A percentile compares a stretch with the other conserved stretches of the same genome.
These are phyloP conservation scores for Hycleus cichorii DNA, from an alignment of 1,140 invertebrate genomes.

Conservation along the genomic window DNA sequence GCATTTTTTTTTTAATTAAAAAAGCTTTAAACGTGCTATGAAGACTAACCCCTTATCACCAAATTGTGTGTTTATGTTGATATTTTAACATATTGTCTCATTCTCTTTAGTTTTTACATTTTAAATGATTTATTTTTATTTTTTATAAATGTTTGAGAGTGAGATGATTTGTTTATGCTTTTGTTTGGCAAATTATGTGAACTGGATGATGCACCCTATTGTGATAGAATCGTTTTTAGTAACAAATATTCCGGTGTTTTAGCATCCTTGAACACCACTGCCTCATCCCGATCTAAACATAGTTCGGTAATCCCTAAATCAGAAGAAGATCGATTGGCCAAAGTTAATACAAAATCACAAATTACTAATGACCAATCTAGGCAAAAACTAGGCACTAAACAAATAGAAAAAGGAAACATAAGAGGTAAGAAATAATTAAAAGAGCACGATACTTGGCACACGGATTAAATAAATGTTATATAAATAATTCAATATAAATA, in stretches of 20 bases:
- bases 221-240: constrained; percentile 20
- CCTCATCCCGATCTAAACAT: constrained; percentile 42
- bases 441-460: constrained; percentile 39
- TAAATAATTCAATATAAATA: neutral
- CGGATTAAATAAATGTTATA: constrained; percentile 16
- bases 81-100: neutral
- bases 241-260: constrained; percentile 40
- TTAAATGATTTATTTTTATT: neutral
- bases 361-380: constrained; percentile 32
- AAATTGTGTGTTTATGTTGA: neutral
- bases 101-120: neutral
- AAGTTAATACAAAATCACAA: constrained; percentile 38
- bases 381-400: constrained; percentile 29
- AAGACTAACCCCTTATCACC: neutral
- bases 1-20: constrained; percentile 1
- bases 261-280: constrained; percentile 43
- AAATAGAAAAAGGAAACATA: constrained; percentile 33
- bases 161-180: neutral
- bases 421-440: constrained; percentile 32
- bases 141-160: neutral
- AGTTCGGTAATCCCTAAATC: constrained; percentile 40
- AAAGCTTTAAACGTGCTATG: constrained; percentile 9
- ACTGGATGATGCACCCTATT: constrained; percentile 7
- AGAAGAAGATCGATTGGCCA: constrained; percentile 40
- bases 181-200: constrained; percentile 3